phyloP scores from a whole-genome alignment of 2,797 vertebrate genomes.

The Iguana delicatissima region DNA sequence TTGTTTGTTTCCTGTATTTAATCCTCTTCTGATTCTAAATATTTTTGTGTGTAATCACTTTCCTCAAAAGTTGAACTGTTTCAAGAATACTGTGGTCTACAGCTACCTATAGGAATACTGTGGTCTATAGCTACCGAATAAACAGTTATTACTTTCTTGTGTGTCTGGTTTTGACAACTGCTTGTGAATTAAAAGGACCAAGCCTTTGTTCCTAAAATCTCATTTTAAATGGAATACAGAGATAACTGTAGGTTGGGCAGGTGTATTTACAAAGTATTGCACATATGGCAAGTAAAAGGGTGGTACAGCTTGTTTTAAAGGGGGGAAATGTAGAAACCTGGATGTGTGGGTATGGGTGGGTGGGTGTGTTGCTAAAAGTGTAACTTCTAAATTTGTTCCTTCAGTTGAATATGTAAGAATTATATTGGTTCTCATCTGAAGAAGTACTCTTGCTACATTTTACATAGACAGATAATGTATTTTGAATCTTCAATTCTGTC shows the following conservation, averaged over 20 bases:
- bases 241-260: no score
- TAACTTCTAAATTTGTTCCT: neutral
- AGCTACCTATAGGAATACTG: neutral
- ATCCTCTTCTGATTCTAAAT: neutral
- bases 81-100: neutral
- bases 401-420: neutral
- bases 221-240: neutral
- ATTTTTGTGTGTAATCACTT: neutral
- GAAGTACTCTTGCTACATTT: neutral
- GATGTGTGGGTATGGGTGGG: no score
- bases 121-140: neutral
- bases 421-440: neutral
- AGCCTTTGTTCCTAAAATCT: neutral
- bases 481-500: conserved; percentile 21
- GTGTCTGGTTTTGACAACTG: neutral
- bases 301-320: neutral
- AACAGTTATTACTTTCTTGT: neutral
- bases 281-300: no score
- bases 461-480: neutral
- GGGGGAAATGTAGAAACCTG: neutral
- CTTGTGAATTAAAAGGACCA: neutral
- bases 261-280: neutral
- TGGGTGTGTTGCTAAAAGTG: neutral
- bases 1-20: neutral
- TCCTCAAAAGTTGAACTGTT: neutral